Evolutionary conservation across 2,888 invertebrate genomes (phyloP), one percentile per base, ranked within the genome.

Genomic region (Chirona hameri): DNA sequence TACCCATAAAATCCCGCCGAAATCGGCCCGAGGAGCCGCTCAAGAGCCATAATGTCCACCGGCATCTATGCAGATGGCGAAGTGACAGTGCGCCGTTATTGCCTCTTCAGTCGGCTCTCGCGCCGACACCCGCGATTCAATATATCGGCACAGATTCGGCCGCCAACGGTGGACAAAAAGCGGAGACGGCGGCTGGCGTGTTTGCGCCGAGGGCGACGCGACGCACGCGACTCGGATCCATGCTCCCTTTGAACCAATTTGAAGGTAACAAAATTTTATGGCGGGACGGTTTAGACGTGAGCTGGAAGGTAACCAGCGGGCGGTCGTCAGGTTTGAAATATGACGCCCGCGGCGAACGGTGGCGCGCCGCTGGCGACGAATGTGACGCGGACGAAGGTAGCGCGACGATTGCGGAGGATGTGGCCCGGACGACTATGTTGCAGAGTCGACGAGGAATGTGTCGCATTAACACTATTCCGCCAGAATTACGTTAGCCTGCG

Each of bases 221-320:
- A 1, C 72, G 39, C 39, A 39, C 72, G 15, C 31, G 7, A 4
- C 24, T 21, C 39, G 7, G 15, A 21, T 24, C 76, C 76, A 76
- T 76, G 76, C 39, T 76, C 76, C 76, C 76, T 76, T 76, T 76
- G 76, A 76, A 76, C 76, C 76, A 76, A 76, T 76, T 76, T 76
- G 76, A 76, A 76, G 76, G 76, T 76, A 76, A 76, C 76, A 76
- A 76, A 76, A 76, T 76, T 76, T 76, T 39, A 76, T 76, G 76
- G 76, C 76, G 39, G 14, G 46, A 21, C 76, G 76, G 76, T 76
- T 76, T 18, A 76, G 18, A 76, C 76, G 76, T 76, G 76, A 76
- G 39, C 7, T 21, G 76, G 27, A 39, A 76, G 76, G 24, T 39
- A 46, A 76, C 24, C 21, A 24, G 39, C 39, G 76, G 5, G 76